phyloP scores from a whole-genome alignment of 2,888 invertebrate species.

The Ashinkailepas kermadecensis region DNA sequence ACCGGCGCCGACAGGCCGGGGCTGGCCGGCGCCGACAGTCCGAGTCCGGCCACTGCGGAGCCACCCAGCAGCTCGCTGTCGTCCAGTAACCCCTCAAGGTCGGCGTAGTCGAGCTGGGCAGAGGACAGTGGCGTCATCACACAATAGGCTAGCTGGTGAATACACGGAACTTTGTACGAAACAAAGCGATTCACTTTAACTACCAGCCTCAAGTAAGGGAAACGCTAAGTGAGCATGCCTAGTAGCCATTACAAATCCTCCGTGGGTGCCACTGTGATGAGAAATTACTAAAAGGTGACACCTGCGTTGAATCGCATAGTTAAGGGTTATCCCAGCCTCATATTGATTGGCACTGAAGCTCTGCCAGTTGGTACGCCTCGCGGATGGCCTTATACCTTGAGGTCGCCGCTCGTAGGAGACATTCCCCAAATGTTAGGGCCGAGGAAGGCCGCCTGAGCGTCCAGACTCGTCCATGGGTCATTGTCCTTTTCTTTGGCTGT shows the following conservation, averaged over 20 bases:
- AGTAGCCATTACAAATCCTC: too few species aligned
- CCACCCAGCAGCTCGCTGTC: constrained; percentile 60
- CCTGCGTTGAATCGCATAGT: too few species aligned
- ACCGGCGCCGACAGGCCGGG: background rate
- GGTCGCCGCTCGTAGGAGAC: constrained; percentile 48
- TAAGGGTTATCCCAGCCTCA: too few species aligned
- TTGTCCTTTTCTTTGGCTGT: background rate
- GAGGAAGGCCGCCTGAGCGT: constrained; percentile 68
- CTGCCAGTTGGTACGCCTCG: too few species aligned
- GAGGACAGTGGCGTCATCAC: background rate
- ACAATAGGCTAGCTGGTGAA: too few species aligned
- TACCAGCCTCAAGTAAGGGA: too few species aligned
- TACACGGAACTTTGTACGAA: too few species aligned
- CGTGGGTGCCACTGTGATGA: too few species aligned
- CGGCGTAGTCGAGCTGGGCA: constrained; percentile 72
- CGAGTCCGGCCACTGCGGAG: background rate
- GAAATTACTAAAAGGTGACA: too few species aligned
- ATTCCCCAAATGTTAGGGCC: constrained; percentile 89
- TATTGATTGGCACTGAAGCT: too few species aligned
- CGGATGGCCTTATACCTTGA: constrained; percentile 27
- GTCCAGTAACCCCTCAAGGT: constrained; percentile 91
- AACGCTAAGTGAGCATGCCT: too few species aligned
- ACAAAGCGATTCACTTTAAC: too few species aligned
- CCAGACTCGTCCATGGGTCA: background rate
- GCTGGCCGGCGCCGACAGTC: background rate